Evolutionary conservation across 1,140 invertebrate species (phyloP), one percentile per base, ranked within the genome.

Genomic region (Portunus trituberculatus): DNA sequence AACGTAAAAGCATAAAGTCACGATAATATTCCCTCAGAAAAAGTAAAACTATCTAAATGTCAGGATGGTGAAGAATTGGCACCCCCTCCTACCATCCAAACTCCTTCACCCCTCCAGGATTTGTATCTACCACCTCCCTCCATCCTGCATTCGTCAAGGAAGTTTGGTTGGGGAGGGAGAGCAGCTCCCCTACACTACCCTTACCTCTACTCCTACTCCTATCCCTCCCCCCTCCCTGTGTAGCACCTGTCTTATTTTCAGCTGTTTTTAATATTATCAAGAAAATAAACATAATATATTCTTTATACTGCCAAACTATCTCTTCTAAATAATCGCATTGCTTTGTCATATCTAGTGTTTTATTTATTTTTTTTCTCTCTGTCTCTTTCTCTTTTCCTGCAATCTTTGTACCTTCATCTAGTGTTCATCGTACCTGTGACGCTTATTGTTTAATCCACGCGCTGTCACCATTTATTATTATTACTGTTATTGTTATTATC

Each of bases 111-210:
- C 92, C 92, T 93, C 82, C 92, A 87, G 83, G 89, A 76, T 20
- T 6, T n/a, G 39, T 14, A 52, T 39, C 39, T 32, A 28, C 83
- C 83, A 6, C 12, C 31, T 1, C 31, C 67, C 67, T 14, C 16
- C 32, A 7, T 76, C 92, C 48, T 93, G 92, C 83, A 88, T 88
- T 93, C 92, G 92, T 93, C 92, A 86, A 93, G 92, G 92, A 67
- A 84, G 82, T 39, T n/a, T 25, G n/a, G 92, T 48, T 14, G 83
- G 82, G 39, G 45, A 48, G 29, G 45, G 89, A n/a, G 20, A 6
- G 10, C 67, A 59, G 46, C 90, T 25, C 46, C 45, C 1, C 32
- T n/a, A n/a, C 39, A 39, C 31, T 45, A 7, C 16, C 87, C 45
- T 39, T 28, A 1, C 89, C 39, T 29, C 46, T 39, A 91, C 89